Percentiles rank a stretch among this genome's conserved stretches.
phyloP scores from a whole-genome alignment of 2,113 vertebrate species.

The Gobiocypris rarus region DNA sequence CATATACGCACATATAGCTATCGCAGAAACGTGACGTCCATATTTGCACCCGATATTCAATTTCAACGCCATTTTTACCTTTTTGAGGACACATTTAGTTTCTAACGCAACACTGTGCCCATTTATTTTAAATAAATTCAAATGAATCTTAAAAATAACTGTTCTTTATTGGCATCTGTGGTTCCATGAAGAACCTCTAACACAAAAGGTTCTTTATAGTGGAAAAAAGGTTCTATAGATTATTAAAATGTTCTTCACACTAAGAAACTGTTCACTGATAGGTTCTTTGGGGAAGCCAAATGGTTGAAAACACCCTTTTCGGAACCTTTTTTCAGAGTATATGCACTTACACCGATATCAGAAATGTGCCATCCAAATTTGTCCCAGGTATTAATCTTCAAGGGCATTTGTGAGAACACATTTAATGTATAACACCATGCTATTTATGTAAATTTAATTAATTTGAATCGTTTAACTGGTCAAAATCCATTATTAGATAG shows the following conservation, averaged over 20 bases:
- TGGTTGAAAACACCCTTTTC: neutral
- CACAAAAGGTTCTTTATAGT: neutral
- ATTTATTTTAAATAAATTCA: neutral
- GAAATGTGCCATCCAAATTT: neutral
- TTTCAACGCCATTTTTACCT: neutral
- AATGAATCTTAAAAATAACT: neutral
- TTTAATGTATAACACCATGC: neutral
- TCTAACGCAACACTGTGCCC: neutral
- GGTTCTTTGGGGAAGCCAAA: neutral
- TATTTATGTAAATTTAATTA: neutral
- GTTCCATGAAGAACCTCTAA: neutral
- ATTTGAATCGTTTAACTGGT: neutral
- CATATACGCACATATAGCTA: neutral
- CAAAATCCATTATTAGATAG: neutral
- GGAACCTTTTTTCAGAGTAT: neutral
- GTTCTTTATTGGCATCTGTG: neutral
- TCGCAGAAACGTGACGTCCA: neutral
- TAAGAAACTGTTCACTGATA: neutral
- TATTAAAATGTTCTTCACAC: neutral
- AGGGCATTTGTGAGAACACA: neutral
- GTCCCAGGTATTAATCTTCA: neutral
- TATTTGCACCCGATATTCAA: neutral
- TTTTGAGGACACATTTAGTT: neutral
- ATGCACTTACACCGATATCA: neutral
- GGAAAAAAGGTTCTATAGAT: neutral